These are phyloP conservation scores for Umimayanthus chanpuru DNA, from an alignment of 92 coral and sea anemone genomes.

Conservation along the genomic window DNA sequence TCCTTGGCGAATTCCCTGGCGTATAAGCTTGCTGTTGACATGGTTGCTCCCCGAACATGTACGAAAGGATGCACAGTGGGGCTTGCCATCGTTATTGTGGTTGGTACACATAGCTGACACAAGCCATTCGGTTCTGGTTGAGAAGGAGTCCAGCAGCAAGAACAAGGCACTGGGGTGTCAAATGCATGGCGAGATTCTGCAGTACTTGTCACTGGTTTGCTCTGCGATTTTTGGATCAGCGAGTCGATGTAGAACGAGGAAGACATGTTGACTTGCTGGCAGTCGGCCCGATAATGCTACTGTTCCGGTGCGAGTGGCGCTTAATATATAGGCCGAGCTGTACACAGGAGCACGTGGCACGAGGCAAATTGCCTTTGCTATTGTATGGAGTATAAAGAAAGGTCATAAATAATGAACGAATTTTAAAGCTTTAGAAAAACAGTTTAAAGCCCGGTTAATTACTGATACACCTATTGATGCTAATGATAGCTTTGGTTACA, in stretches of 20 bases:
- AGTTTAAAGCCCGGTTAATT: conserved; percentile 90
- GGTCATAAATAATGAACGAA: conserved; percentile 97
- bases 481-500: conserved; percentile 55
- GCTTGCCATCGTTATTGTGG: conserved; percentile 69
- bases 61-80: conserved; percentile 68
- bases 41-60: conserved; percentile 88
- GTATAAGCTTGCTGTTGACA: conserved; percentile 78
- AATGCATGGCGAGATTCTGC: conserved; percentile 75
- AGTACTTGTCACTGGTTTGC: conserved; percentile 72
- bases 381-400: conserved; percentile 88
- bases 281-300: conserved; percentile 47
- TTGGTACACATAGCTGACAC: conserved; percentile 94
- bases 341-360: conserved; percentile 79
- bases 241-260: conserved; percentile 98
- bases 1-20: conserved; percentile 79
- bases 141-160: conserved; percentile 96
- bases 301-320: conserved; percentile 55
- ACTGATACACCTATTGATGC: conserved; percentile 72
- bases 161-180: conserved; percentile 88
- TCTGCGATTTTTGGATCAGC: conserved; percentile 85
- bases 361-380: conserved; percentile 84
- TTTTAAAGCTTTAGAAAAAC: conserved; percentile 93
- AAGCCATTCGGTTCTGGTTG: conserved; percentile 88
- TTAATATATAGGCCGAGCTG: conserved; percentile 55
- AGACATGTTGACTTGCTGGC: conserved; percentile 70